Base-by-base conservation (phyloP, 2,797 vertebrate genomes). In the Melanotaenia trifasciata region DNA sequence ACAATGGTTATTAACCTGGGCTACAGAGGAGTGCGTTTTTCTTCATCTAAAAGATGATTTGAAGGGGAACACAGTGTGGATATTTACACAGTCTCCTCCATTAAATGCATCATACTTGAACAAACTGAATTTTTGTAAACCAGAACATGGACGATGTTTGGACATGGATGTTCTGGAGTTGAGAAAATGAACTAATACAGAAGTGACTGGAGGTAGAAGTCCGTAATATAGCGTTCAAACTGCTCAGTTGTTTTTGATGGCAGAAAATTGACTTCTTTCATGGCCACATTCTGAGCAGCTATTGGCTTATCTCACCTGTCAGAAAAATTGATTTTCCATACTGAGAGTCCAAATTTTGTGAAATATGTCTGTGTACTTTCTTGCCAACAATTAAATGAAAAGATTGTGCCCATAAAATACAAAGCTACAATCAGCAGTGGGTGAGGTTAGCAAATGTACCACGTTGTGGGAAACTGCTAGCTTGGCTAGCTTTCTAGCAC, bases 331-430 rank as follows among this genome's bases (percentile, higher is more conserved):
- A 53, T 26, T 53, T 26, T 50, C 12, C 22, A 13, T 26, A 24
- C n/a, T 51, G 47, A 22, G 22, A 26, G 50, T 13, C 10, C 50
- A 12, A 61, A 35, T 74, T 76, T 71, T 51, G 63, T 59, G 51
- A 70, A 67, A 53, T 58, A 6, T 12, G 3, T 14, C n/a, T 22
- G 10, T 40, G 40, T 3, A 4, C 4, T 60, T 30, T 59, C 30
- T 56, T 60, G 22, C 35, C 1, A 18, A 59, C 30, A 9, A 35
- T 54, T 35, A 26, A n/a, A 32, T 22, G 1, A 26, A 1, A 62
- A 47, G 10, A 18, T 30, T 40, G 6, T n/a, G 20, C 20, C 20
- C 7, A n/a, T 9, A n/a, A 47, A 47, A n/a, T 20, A 47, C 8
- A n/a, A 47, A n/a, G 40, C 40, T 43, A 43, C 40, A 43, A 18